Conservation (phyloP, 2,113 vertebrate genomes). For the Gila orcuttii region DNA sequence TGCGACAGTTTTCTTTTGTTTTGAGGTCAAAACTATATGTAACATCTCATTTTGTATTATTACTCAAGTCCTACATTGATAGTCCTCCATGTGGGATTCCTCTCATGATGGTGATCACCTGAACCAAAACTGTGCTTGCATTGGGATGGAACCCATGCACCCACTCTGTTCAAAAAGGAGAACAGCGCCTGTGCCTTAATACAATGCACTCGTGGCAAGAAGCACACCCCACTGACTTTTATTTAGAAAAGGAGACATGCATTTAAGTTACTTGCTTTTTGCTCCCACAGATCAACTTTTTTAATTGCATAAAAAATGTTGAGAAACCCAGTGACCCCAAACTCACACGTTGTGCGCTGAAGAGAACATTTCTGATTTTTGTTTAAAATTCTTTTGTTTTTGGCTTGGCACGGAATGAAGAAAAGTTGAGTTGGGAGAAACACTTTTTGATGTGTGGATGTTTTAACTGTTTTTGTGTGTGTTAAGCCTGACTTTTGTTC, state of each 20-base stretch:
- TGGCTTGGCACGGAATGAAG: conserved; percentile 16
- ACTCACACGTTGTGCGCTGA: not conserved
- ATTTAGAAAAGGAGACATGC: conserved; percentile 62
- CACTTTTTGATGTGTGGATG: conserved; percentile 1
- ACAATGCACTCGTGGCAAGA: conserved; percentile 96
- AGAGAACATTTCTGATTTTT: not conserved
- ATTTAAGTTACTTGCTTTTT: conserved; percentile 62
- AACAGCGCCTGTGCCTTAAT: conserved; percentile 97
- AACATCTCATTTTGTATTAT: conserved; percentile 16
- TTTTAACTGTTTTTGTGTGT: conserved; percentile 19
- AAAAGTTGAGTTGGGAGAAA: conserved; percentile 5
- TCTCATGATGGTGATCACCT: conserved; percentile 37
- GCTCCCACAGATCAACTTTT: not conserved
- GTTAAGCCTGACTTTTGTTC: conserved; percentile 4
- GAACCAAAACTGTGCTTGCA: conserved; percentile 54
- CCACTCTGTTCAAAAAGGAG: conserved; percentile 93
- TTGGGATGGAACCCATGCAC: conserved; percentile 78
- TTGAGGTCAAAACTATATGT: not conserved
- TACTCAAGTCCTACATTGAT: not conserved
- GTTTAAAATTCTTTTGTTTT: not conserved
- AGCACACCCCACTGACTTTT: conserved; percentile 87
- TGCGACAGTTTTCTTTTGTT: not conserved
- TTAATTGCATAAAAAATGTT: conserved; percentile 32
- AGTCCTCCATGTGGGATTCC: not conserved
- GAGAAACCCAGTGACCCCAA: conserved; percentile 26